Evolutionary conservation across 2,888 invertebrate species (phyloP), one percentile per base, ranked within the genome.

Genomic region (Pollenia angustigena): DNA sequence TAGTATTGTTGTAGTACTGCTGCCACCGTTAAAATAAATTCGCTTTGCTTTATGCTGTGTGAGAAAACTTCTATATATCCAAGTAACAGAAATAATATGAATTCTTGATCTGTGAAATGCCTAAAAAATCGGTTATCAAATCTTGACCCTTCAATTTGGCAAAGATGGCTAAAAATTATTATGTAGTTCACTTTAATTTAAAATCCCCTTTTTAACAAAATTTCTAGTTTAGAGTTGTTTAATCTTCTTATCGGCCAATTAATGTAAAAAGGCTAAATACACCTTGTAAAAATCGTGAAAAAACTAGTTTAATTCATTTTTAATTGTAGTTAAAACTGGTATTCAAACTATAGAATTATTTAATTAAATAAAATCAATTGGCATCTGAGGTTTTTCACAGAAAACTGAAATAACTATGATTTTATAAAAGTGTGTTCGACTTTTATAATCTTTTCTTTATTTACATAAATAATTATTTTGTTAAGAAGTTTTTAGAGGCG

Each of bases 181-280:
- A 32, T 58, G 11, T 4, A 58, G 14, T 58, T 58, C n/a, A 50
- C 14, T 32, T 32, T 32, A 50, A 32, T 7, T 32, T 32, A n/a
- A n/a, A 60, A 60, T 8, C 14, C 32, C n/a, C 40, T 40, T 60
- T 40, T 60, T 40, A n/a, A 9, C 12, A 8, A 42, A 11, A 16
- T 18, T 44, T 64, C 44, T 42, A 18, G 46, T 64, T 11, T 6
- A 64, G 46, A 12, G 18, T 44, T 46, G 10, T 18, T 44, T 18
- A 44, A 16, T 44, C 44, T 46, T 64, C 64, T 64, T 64, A 64
- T 64, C 16, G 44, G n/a, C n/a, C 2, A n/a, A 52, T 52, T 23
- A 58, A 58, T 40, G 58, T n/a, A 40, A 62, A 16, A 42, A 40
- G 11, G 40, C 18, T 46, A 64, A 64, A 64, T 64, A 64, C 46